Conservation (phyloP, 2,797 vertebrate species). For the Poeciliopsis infans region DNA sequence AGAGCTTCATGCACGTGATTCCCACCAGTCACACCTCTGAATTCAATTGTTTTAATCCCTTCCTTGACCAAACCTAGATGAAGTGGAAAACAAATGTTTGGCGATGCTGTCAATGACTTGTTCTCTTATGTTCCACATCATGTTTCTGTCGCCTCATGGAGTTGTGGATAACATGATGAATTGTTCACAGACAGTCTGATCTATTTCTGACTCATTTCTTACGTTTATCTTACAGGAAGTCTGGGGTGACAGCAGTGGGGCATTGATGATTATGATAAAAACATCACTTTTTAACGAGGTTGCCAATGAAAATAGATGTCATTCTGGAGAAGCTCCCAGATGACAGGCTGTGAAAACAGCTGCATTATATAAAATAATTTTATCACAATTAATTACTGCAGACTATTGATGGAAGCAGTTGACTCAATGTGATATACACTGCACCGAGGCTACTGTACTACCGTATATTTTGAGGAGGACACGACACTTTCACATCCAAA, state of each 20-base stretch:
- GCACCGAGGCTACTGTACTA: constrained; percentile 8
- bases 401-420: constrained; percentile 25
- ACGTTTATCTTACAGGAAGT: neutral
- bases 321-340: neutral
- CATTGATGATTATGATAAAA: neutral
- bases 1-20: neutral
- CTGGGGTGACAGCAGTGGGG: neutral
- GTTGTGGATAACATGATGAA: neutral
- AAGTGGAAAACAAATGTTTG: neutral
- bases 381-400: constrained; percentile 14
- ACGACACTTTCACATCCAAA: constrained; percentile 55
- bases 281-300: neutral
- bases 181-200: neutral
- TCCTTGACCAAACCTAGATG: neutral
- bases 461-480: constrained; percentile 32
- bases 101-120: neutral
- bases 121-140: neutral
- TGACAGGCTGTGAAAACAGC: neutral
- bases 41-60: neutral
- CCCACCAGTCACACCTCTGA: neutral
- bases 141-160: neutral
- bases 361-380: neutral
- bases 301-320: neutral
- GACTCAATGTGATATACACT: neutral
- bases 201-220: neutral